Evolutionary conservation across 2,888 invertebrate species (phyloP).

Genomic region (Phanerotoma sp.): DNA sequence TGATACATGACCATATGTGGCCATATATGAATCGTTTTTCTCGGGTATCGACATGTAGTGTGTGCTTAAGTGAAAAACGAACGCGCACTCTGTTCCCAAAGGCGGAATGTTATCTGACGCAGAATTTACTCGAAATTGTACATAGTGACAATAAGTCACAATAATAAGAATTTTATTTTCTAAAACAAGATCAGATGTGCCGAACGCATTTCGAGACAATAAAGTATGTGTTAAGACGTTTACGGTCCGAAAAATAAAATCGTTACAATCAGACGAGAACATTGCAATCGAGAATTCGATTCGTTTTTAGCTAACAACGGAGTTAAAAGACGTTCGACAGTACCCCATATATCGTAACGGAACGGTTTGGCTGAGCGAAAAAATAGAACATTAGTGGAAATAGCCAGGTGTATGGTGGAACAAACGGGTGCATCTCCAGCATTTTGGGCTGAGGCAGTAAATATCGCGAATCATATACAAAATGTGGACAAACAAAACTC

Average conservation of each 20-base stretch:
- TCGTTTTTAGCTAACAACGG: constrained; percentile 31
- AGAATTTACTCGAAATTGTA: constrained; percentile 22
- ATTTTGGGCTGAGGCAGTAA: constrained; percentile 38
- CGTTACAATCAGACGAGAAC: constrained; percentile 32
- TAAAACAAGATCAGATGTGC: constrained; percentile 24
- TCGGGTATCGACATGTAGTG: constrained; percentile 23
- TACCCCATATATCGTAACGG: constrained; percentile 38
- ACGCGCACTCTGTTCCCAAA: constrained; percentile 21
- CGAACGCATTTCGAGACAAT: constrained; percentile 23
- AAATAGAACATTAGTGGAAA: constrained; percentile 38
- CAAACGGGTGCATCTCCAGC: constrained; percentile 23
- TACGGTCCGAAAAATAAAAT: constrained; percentile 27
- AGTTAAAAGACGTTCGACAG: constrained; percentile 35
- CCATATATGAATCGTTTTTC: too few species aligned
- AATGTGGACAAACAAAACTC: constrained; percentile 1
- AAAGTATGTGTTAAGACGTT: constrained; percentile 19
- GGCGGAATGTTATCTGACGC: not conserved
- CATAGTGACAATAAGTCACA: constrained; percentile 27
- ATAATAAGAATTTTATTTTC: constrained; percentile 26
- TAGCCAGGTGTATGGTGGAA: constrained; percentile 36
- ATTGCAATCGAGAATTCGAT: constrained; percentile 28
- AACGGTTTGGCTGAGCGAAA: constrained; percentile 43
- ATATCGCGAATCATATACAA: constrained; percentile 34
- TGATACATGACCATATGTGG: too few species aligned
- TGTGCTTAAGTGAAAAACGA: constrained; percentile 23